Conservation (phyloP, 2,797 vertebrate genomes). For the Poecilia picta region DNA sequence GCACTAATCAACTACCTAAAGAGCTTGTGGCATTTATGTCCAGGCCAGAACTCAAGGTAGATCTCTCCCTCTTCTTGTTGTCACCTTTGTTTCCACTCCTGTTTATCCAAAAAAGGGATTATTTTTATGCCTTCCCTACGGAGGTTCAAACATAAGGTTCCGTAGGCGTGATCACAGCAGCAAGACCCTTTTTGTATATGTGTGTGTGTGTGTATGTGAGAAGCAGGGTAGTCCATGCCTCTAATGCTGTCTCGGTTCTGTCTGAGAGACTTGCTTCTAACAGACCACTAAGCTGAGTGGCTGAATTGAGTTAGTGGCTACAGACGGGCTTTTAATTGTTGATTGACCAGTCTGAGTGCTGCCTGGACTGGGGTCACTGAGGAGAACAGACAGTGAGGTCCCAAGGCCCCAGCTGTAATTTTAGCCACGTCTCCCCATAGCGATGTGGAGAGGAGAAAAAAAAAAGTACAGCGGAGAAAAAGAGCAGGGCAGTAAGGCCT, state of each 20-base stretch:
- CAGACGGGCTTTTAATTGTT: constrained; percentile 84
- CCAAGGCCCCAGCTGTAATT: constrained; percentile 79
- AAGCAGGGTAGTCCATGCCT: constrained; percentile 54
- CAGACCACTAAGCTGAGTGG: constrained; percentile 70
- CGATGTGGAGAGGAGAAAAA: constrained; percentile 24
- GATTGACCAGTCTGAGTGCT: constrained; percentile 85
- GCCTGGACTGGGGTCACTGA: constrained; percentile 75
- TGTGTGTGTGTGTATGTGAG: constrained; percentile 32
- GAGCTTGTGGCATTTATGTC: constrained; percentile 65
- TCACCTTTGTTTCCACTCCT: constrained; percentile 24
- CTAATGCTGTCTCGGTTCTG: constrained; percentile 69
- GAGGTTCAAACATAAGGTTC: constrained; percentile 50
- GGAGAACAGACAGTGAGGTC: constrained; percentile 73
- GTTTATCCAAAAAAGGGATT: constrained; percentile 14
- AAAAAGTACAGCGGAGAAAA: constrained; percentile 19
- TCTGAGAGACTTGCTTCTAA: constrained; percentile 68
- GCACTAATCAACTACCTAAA: constrained; percentile 22
- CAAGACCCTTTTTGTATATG: constrained; percentile 25
- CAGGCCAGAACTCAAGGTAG: constrained; percentile 42
- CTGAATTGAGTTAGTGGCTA: constrained; percentile 82
- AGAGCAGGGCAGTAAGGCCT: constrained; percentile 17
- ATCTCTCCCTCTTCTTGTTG: constrained; percentile 20
- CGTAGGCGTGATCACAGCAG: constrained; percentile 48
- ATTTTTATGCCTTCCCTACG: constrained; percentile 1
- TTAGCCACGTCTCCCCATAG: constrained; percentile 55